Conservation (phyloP, 2,888 invertebrate genomes). For the Pachymerium ferrugineum region DNA sequence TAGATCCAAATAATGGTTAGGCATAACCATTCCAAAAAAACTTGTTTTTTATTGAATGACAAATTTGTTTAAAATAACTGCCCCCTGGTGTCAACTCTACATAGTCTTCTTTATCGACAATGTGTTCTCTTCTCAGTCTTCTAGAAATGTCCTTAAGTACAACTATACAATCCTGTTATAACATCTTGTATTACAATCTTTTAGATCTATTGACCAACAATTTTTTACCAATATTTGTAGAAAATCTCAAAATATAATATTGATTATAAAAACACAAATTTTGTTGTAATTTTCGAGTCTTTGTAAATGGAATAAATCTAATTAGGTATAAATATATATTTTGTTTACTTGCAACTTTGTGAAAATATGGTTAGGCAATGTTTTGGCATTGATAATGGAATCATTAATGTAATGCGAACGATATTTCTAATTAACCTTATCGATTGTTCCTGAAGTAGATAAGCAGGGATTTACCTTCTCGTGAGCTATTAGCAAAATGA, state of each 20-base stretch:
- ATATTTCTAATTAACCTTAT: constrained; percentile 2
- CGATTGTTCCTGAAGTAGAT: not conserved
- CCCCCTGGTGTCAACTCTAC: too few relatives aligned
- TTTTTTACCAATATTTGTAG: constrained; percentile 27
- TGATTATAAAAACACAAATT: not conserved
- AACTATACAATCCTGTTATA: not conserved
- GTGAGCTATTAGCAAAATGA: not conserved
- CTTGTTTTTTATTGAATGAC: too few relatives aligned
- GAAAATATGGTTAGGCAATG: too few relatives aligned
- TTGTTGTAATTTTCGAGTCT: not conserved
- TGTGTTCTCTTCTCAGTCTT: too few relatives aligned
- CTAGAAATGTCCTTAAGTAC: too few relatives aligned
- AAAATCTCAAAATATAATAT: not conserved
- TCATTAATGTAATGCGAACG: not conserved
- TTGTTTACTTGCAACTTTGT: too few relatives aligned
- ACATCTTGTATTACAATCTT: not conserved
- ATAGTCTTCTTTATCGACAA: too few relatives aligned
- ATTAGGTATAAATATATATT: not conserved
- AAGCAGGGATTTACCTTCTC: not conserved
- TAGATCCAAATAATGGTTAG: too few relatives aligned
- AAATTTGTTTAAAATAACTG: too few relatives aligned
- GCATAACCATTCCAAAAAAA: too few relatives aligned
- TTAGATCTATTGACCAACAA: not conserved
- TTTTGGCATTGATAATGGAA: too few relatives aligned
- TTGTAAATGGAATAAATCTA: constrained; percentile 23